Evolutionary conservation across 1,140 invertebrate genomes (phyloP).

Genomic region (Drosophila malerkotliana): DNA sequence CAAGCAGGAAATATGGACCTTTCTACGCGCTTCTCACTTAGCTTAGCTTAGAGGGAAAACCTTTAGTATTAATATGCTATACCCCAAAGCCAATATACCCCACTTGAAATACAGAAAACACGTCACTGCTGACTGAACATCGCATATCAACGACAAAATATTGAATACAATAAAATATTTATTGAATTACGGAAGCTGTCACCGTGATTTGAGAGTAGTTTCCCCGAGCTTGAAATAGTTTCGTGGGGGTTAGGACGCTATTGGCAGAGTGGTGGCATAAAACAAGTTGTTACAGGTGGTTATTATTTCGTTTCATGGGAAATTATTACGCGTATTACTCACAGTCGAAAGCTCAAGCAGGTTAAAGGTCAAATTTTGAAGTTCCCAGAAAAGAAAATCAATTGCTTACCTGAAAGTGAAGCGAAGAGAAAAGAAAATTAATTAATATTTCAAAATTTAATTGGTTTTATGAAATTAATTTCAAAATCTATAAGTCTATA

Average conservation of each 20-base stretch:
- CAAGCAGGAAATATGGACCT: background rate
- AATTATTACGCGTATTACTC: slow-evolving; percentile 30
- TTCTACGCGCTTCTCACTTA: background rate
- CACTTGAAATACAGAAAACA: background rate
- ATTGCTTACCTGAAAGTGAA: slow-evolving; percentile 55
- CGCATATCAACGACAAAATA: slow-evolving; percentile 49
- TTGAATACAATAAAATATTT: slow-evolving; percentile 70
- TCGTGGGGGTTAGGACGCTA: slow-evolving; percentile 20
- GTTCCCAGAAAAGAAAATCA: slow-evolving; percentile 3
- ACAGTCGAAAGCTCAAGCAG: slow-evolving; percentile 1
- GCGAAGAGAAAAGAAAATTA: slow-evolving; percentile 5
- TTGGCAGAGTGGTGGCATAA: background rate
- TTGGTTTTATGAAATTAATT: background rate
- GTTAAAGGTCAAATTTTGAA: background rate
- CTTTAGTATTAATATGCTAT: no score
- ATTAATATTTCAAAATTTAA: background rate
- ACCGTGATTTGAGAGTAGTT: slow-evolving; percentile 60
- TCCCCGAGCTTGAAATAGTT: slow-evolving; percentile 12
- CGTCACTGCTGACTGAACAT: slow-evolving; percentile 8
- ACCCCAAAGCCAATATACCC: slow-evolving; percentile 6
- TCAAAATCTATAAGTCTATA: background rate
- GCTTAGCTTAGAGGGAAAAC: background rate
- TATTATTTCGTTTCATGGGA: slow-evolving; percentile 20
- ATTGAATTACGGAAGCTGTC: slow-evolving; percentile 77
- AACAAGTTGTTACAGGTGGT: slow-evolving; percentile 28